phyloP scores from a whole-genome alignment of 1,140 invertebrate genomes.

The Drosophila willistoni region DNA sequence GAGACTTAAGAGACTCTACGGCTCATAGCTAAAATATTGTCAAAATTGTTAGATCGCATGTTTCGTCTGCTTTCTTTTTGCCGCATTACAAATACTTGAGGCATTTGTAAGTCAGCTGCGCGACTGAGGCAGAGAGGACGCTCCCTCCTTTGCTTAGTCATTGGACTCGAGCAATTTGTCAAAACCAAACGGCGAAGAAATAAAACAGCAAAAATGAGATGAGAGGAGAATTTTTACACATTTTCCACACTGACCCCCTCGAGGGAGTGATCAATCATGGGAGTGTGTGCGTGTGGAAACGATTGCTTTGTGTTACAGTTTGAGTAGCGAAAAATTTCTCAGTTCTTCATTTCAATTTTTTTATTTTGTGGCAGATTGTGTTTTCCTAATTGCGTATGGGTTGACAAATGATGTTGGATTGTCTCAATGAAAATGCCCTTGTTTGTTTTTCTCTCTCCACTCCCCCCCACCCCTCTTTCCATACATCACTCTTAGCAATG shows the following conservation, averaged over 20 bases:
- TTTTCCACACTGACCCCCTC: conserved; percentile 54
- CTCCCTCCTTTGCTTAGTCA: conserved; percentile 65
- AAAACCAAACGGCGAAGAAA: conserved; percentile 38
- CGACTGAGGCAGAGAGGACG: conserved; percentile 35
- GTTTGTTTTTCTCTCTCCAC: conserved; percentile 12
- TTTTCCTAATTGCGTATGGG: conserved; percentile 18
- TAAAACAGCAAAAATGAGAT: conserved; percentile 24
- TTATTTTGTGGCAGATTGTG: not conserved
- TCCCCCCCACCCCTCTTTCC: too few species aligned
- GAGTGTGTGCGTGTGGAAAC: conserved; percentile 48
- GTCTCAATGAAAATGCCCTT: conserved; percentile 16
- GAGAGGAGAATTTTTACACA: conserved; percentile 46
- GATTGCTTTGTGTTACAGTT: conserved; percentile 66
- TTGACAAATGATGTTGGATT: conserved; percentile 34
- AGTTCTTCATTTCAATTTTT: not conserved
- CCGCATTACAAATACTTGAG: conserved; percentile 70
- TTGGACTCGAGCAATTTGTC: conserved; percentile 67
- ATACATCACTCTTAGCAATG: too few species aligned
- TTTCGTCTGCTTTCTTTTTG: conserved; percentile 63
- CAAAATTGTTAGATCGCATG: conserved; percentile 78
- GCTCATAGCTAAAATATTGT: conserved; percentile 59
- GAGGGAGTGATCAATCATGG: conserved; percentile 78
- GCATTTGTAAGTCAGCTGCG: conserved; percentile 63
- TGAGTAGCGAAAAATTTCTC: conserved; percentile 44
- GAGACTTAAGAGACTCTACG: conserved; percentile 30